Conservation (phyloP, 2,888 invertebrate genomes). For the Sipha maydis region DNA sequence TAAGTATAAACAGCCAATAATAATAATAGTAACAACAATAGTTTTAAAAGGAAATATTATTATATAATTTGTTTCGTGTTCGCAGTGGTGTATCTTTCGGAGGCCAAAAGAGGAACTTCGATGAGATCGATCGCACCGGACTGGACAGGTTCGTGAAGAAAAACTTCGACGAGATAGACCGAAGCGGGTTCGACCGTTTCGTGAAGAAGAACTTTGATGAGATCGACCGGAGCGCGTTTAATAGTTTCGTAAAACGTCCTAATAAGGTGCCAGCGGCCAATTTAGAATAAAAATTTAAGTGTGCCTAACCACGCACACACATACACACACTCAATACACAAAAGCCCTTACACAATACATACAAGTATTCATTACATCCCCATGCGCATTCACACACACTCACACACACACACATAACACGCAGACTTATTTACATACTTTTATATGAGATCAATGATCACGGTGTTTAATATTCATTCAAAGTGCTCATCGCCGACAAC, state of each 20-base stretch:
- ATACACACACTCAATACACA: not conserved
- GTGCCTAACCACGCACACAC: not conserved
- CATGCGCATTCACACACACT: not conserved
- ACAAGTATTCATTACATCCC: too few relatives aligned
- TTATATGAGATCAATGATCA: too few relatives aligned
- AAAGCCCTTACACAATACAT: not conserved
- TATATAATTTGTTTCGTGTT: not conserved
- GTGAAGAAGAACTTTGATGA: conserved; percentile 70
- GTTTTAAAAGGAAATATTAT: not conserved
- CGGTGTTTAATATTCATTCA: too few relatives aligned
- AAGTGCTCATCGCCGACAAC: not conserved
- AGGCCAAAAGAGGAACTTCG: conserved; percentile 71
- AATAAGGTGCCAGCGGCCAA: conserved; percentile 64
- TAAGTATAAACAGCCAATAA: not conserved
- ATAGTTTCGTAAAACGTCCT: conserved; percentile 68
- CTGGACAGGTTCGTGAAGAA: conserved; percentile 73
- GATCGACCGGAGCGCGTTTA: conserved; percentile 69
- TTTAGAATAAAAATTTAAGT: not conserved
- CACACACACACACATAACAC: not conserved
- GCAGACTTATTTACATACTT: not conserved
- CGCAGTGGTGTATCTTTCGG: conserved; percentile 67
- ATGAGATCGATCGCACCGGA: conserved; percentile 73
- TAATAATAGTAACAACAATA: not conserved
- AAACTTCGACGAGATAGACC: conserved; percentile 69
- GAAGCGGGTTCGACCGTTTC: conserved; percentile 70